phyloP scores from a whole-genome alignment of 2,888 invertebrate species.

The Buathra laborator region DNA sequence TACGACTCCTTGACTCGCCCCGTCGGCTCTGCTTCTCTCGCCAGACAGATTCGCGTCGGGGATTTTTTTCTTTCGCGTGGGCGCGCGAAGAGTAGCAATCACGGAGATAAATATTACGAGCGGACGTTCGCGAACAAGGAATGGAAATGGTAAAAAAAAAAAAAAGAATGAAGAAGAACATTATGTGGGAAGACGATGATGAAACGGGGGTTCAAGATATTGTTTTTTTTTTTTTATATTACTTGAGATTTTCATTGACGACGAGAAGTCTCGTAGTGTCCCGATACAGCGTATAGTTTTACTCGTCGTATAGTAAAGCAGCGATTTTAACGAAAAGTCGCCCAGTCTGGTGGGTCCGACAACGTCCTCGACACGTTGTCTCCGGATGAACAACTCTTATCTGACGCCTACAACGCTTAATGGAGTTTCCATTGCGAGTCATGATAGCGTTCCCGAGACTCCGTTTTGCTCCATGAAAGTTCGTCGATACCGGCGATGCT shows the following conservation, averaged over 20 bases:
- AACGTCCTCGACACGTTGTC: conserved; percentile 36
- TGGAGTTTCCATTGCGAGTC: conserved; percentile 72
- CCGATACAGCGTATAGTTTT: conserved; percentile 7
- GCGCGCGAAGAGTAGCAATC: conserved; percentile 28
- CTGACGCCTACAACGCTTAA: conserved; percentile 72
- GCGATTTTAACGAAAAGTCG: conserved; percentile 45
- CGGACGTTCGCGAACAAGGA: conserved; percentile 12
- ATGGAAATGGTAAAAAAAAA: conserved; percentile 38
- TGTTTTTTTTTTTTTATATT: too few species aligned
- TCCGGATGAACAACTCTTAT: conserved; percentile 70
- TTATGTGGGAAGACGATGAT: conserved; percentile 29
- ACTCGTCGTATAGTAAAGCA: conserved; percentile 22
- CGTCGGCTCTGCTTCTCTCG: background rate
- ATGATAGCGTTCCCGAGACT: conserved; percentile 57
- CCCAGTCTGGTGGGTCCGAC: background rate
- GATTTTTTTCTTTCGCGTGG: conserved; percentile 37
- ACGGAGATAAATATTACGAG: conserved; percentile 46
- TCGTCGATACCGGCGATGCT: conserved; percentile 15
- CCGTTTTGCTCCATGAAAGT: conserved; percentile 64
- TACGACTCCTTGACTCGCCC: background rate
- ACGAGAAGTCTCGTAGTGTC: background rate
- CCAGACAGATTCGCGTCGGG: conserved; percentile 12
- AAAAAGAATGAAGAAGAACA: background rate
- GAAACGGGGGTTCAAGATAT: background rate
- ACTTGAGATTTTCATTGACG: background rate